Conservation (phyloP, 2,113 vertebrate genomes). For the Larimichthys polyactis region DNA sequence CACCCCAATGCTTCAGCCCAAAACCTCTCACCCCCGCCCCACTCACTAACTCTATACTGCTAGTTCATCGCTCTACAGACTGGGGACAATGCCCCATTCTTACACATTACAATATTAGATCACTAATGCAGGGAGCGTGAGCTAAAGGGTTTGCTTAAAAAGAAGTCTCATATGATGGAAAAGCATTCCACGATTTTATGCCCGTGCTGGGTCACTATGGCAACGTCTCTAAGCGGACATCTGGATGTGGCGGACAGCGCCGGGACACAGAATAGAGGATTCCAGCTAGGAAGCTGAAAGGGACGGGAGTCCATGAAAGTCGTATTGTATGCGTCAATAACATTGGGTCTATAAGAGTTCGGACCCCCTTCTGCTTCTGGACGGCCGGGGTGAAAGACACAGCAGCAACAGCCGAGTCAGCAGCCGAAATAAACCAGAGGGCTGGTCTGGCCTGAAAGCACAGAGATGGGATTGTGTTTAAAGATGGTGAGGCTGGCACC, state of each 20-base stretch:
- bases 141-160: constrained; percentile 57
- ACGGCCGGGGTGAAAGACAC: constrained; percentile 42
- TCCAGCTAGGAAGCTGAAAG: constrained; percentile 82
- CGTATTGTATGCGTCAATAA: constrained; percentile 78
- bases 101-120: constrained; percentile 65
- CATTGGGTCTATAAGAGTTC: constrained; percentile 54
- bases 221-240: constrained; percentile 77
- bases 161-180: constrained; percentile 69
- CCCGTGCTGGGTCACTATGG: constrained; percentile 69
- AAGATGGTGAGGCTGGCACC: constrained; percentile 65
- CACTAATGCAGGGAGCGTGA: constrained; percentile 49
- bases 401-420: constrained; percentile 42
- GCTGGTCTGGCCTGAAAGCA: constrained; percentile 40
- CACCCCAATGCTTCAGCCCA: constrained; percentile 37
- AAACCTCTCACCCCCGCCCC: constrained; percentile 47
- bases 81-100: constrained; percentile 77
- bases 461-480: constrained; percentile 69
- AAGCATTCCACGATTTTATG: constrained; percentile 69
- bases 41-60: constrained; percentile 58
- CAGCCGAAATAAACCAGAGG: constrained; percentile 52
- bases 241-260: constrained; percentile 74
- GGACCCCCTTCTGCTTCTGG: constrained; percentile 60
- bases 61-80: constrained; percentile 63
- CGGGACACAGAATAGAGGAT: constrained; percentile 72
- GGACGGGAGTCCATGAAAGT: constrained; percentile 77